Evolutionary conservation across 1,140 invertebrate species (phyloP).

Genomic region (Samia ricini): DNA sequence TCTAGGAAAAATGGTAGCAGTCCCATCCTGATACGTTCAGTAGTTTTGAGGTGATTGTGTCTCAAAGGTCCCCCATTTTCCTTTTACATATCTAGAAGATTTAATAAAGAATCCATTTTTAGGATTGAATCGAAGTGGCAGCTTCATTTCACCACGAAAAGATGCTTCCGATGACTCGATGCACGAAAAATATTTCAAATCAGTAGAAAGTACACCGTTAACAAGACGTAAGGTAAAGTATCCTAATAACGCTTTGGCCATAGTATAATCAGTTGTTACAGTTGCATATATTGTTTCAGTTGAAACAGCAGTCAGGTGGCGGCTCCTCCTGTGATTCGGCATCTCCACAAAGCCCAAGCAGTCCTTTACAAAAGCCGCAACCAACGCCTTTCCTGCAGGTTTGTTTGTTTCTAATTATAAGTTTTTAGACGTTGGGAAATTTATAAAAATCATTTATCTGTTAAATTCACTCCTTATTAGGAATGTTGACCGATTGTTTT

Average conservation of each 20-base stretch:
- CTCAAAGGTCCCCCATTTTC: too few relatives aligned
- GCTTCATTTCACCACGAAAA: constrained; percentile 84
- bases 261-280: not conserved
- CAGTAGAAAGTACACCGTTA: constrained; percentile 80
- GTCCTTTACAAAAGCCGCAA: constrained; percentile 67
- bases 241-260: not conserved
- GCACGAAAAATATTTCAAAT: constrained; percentile 89
- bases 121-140: constrained; percentile 82
- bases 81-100: too few relatives aligned
- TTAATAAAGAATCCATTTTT: too few relatives aligned
- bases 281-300: constrained; percentile 35
- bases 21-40: too few relatives aligned
- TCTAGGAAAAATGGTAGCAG: too few relatives aligned
- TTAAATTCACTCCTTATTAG: too few relatives aligned
- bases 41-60: too few relatives aligned
- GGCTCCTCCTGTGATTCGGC: constrained; percentile 72
- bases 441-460: too few relatives aligned
- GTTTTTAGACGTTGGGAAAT: too few relatives aligned
- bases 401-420: constrained; percentile 10
- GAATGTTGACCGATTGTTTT: too few relatives aligned
- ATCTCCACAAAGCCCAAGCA: constrained; percentile 73
- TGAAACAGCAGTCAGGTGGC: constrained; percentile 66
- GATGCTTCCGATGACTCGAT: constrained; percentile 85
- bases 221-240: constrained; percentile 73
- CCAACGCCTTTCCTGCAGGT: constrained; percentile 65